Base-by-base conservation (phyloP, 2,888 invertebrate genomes). In the Dilophus febrilis region DNA sequence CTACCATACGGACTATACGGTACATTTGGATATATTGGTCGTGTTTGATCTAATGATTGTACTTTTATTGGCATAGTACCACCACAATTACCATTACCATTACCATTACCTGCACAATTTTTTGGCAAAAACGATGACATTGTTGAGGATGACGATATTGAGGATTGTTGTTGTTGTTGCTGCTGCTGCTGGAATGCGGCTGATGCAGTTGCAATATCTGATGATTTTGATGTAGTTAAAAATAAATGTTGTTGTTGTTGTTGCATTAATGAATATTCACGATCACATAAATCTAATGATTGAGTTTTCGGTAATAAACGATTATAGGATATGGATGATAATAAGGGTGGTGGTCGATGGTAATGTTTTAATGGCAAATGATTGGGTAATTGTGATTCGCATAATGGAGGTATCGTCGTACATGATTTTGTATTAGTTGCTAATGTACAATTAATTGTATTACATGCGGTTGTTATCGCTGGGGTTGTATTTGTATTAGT, bases 1-100 rank as follows among this genome's bases (percentile, higher is more conserved):
- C 81, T 82, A 7, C 70, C 71, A 52, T 74, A 76, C 1, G 81
- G 74, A 48, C 82, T 70, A 57, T 75, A 77, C 35, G 72, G 78
- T 53, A 74, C 76, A 64, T 74, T 82, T 50, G 71, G 82, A 64
- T 63, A 83, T 62, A 74, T 79, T 55, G 66, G 81, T 58, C 67
- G 70, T 53, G 62, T 68, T 57, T 12, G 63, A 46, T 66, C 68
- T 19, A 67, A 40, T 32, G 54, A 52, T 47, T 55, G 54, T 12
- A 51, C 42, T 41, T 53, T 55, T 36, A 53, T 46, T 41, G 51
- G 44, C 35, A 48, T 27, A 16, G n/a, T n/a, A n/a, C n/a, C n/a
- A n/a, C 46, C 46, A 32, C 35, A 40, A 11, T 32, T 22, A 12
- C 11, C 6, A 5, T 17, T 19, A 35, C 26, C n/a, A n/a, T n/a